These are phyloP conservation scores for Streptopelia turtur DNA, from an alignment of 2,797 vertebrate species.

Conservation along the genomic window DNA sequence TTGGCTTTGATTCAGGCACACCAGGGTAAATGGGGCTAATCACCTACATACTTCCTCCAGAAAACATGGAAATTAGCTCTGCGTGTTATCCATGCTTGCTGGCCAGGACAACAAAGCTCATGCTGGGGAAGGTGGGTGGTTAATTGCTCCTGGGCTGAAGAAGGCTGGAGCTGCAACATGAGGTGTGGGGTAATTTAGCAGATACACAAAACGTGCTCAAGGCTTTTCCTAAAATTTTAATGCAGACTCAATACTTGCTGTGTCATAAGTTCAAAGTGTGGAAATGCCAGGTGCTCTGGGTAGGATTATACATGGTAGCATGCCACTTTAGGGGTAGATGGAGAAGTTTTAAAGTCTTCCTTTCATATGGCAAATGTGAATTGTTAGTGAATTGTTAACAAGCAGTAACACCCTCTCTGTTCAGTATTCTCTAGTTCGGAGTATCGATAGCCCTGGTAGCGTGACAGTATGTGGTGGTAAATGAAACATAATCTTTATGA, in stretches of 20 bases:
- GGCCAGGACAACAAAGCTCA: not conserved
- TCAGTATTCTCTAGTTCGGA: not conserved
- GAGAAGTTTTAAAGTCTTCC: not conserved
- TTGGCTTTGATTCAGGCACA: conserved; percentile 1
- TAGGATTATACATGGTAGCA: not conserved
- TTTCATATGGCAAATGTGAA: not conserved
- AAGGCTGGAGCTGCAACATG: not conserved
- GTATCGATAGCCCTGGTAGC: not conserved
- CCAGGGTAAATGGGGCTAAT: conserved; percentile 22
- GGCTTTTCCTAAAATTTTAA: not conserved
- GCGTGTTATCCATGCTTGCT: not conserved
- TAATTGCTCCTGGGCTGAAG: conserved; percentile 38
- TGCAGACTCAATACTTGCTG: not conserved
- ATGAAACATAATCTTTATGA: not conserved
- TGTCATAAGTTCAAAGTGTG: not conserved
- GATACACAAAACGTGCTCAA: not conserved
- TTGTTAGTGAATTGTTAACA: not conserved
- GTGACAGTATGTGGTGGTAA: not conserved
- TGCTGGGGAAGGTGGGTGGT: conserved; percentile 33
- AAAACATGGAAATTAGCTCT: conserved; percentile 6
- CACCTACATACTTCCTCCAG: not conserved
- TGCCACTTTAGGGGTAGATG: not conserved
- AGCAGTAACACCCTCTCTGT: not conserved
- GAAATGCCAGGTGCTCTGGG: not conserved
- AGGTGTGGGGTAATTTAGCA: not conserved